Base-by-base conservation (phyloP, 2,113 vertebrate genomes). In the Motacilla tschutschensis region DNA sequence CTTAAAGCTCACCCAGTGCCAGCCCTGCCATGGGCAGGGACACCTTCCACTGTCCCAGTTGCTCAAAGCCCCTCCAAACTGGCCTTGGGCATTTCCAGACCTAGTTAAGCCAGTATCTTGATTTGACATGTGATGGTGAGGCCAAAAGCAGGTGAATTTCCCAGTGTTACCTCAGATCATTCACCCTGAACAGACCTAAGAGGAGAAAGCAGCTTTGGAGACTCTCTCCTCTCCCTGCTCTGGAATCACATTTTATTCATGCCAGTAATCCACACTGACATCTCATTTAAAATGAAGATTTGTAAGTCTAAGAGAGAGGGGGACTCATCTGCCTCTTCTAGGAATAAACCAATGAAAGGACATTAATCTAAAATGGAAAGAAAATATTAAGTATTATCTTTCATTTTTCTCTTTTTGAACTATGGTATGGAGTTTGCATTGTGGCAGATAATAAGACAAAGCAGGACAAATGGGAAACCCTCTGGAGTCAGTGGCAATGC, bases 391-490 rank as follows among this genome's bases (percentile, higher is more conserved):
- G 58, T 58, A 81, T 72, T 81, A 89, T 86, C 28, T 81, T 93
- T 81, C 71, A 81, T 92, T 88, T 93, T 93, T 80, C 79, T 72
- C 46, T 54, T 78, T 83, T 57, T 81, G 91, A 94, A 53, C 87
- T 83, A 85, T 36, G 40, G 50, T 26, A 54, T 13, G 21, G 74
- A 62, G 69, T 60, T 89, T 38, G 12, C 53, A 57, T 76, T 58
- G 43, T 81, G 88, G 78, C 91, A 93, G 88, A 75, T 92, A 89
- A 86, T 67, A 67, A 83, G 71, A 86, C 70, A 92, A 87, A 94
- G 57, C 31, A 83, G 93, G 85, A 91, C 63, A 89, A 94, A 93
- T 85, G 47, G 47, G 71, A 93, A 85, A 75, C 70, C 46, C 70
- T 93, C 53, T 66, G 83, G 70, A 94, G 77, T 89, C 77, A 33